Base-by-base conservation (phyloP, 2,888 invertebrate genomes). In the Lepidochrysops patricia region DNA sequence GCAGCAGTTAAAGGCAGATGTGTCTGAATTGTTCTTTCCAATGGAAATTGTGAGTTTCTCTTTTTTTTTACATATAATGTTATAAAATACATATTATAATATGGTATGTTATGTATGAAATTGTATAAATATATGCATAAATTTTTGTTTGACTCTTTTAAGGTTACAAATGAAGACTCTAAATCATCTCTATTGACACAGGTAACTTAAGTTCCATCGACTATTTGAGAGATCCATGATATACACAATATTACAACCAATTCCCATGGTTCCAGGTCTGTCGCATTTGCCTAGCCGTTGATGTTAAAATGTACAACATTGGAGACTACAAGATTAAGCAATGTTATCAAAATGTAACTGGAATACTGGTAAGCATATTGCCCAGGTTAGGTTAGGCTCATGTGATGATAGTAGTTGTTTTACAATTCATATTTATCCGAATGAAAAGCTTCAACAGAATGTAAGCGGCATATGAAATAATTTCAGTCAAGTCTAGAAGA, bases 251-350 rank as follows among this genome's bases (percentile, higher is more conserved):
- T 37, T 5, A 5, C 6, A 37, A 29, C 29, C 29, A 15, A 15
- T 15, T 6, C 4, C 13, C 23, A 25, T 4, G 26, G n/a, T 49
- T 54, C 29, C 32, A 54, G 54, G 32, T 54, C 6, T 54, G 54
- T 19, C 27, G 54, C 0, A 54, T 54, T 29, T 54, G 54, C 15
- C 29, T 54, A 27, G 32, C 54, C 7, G 27, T 29, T 27, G 23
- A 54, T 23, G 32, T 29, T 15, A 54, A 27, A 9, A 32, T 32
- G 32, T 54, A 54, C 5, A 15, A 54, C 12, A 29, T 54, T 27
- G 54, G 29, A 54, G 54, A 54, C 54, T 29, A 54, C 54, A 54
- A 54, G 12, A 29, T 54, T 5, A 54, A 29, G 4, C 15, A 54
- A n/a, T 29, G 32, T 6, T 54, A 29, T 29, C 32, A 54, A 27